Base-by-base conservation (phyloP, 2,113 vertebrate genomes). In the Caracal caracal region DNA sequence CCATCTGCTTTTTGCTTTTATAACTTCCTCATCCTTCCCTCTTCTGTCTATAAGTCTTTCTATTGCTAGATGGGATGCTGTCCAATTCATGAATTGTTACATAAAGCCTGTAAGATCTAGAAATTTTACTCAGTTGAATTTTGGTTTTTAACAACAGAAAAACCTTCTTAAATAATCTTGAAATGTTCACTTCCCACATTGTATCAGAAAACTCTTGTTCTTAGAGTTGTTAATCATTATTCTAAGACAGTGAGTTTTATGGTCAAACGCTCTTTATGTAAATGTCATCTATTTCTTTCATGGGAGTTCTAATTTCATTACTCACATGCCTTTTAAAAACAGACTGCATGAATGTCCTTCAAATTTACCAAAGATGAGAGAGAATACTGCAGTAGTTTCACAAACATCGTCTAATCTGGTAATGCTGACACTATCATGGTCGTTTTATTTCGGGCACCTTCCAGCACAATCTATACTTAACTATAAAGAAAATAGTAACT, bases 391-490 rank as follows among this genome's bases (percentile, higher is more conserved):
- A 49, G 43, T 37, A 71, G 22, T 80, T 82, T 56, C 75, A 65
- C 90, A 82, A 82, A 22, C 56, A 66, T 88, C 93, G 53, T 80
- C 49, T 90, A 75, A 83, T 37, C 90, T 80, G 51, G 40, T 85
- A 89, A 79, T 94, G 80, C 84, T 87, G 53, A 90, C 37, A 51
- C 10, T 28, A 43, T n/a, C 71, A 1, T 4, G 70, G n/a, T 68
- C n/a, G 80, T 80, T 96, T 92, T 89, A 89, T 92, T 92, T 96
- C 87, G 87, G 87, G 56, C 16, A 96, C 43, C 66, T 96, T 95
- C 71, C 15, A 75, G 73, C 51, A 81, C 61, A 79, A 75, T 90
- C 93, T 88, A 56, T 93, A 84, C 76, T 82, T 96, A 95, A 93
- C 82, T 66, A 61, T 35, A 90, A 93, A 17, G 40, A 76, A 7